phyloP scores from a whole-genome alignment of 2,113 vertebrate species.

The Panthera uncia region DNA sequence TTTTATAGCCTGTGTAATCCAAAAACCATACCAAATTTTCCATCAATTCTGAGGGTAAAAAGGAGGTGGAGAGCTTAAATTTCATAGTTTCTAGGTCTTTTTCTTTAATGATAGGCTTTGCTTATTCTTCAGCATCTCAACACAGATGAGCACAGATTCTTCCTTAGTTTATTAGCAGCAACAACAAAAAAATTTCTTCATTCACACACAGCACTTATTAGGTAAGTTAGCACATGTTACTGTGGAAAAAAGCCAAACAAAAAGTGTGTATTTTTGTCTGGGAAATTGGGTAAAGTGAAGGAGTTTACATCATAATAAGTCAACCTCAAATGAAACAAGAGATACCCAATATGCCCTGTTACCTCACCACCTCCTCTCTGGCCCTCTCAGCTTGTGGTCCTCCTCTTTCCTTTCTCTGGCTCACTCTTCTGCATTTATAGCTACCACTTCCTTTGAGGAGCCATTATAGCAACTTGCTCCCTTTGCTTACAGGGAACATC shows the following conservation, averaged over 20 bases:
- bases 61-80: not conserved
- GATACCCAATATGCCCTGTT: rapidly evolving
- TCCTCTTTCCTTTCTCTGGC: not conserved
- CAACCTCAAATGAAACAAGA: not conserved
- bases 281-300: not conserved
- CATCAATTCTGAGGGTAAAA: not conserved
- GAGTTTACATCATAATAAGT: not conserved
- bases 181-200: not conserved
- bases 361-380: rapidly evolving
- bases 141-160: no score
- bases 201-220: not conserved
- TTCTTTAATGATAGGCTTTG: not conserved
- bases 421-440: not conserved
- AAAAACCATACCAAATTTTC: not conserved
- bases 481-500: not conserved
- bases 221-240: not conserved
- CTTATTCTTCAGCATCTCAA: not conserved
- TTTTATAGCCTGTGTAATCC: not conserved
- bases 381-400: not conserved
- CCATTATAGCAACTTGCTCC: not conserved
- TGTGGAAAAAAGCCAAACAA: not conserved
- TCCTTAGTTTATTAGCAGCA: not conserved
- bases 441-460: not conserved
- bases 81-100: not conserved
- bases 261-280: not conserved